Conservation (phyloP, 2,113 vertebrate genomes). For the Cynopterus brachyotis region DNA sequence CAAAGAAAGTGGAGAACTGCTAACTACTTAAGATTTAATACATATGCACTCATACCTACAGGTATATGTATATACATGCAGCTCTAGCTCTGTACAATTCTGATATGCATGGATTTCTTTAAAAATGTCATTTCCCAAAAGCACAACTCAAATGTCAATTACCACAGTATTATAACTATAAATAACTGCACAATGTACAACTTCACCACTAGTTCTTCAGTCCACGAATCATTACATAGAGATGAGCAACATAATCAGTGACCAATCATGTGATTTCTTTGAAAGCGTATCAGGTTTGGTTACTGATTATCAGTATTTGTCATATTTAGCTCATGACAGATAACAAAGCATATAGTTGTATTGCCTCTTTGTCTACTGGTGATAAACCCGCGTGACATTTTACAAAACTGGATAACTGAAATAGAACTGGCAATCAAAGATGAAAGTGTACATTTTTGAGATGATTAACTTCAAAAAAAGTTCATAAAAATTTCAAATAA, state of each 20-base stretch:
- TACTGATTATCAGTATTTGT: background rate
- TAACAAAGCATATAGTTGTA: background rate
- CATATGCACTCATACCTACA: background rate
- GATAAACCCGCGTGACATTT: background rate
- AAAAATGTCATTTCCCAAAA: background rate
- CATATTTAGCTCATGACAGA: background rate
- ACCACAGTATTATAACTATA: background rate
- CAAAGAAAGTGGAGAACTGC: background rate
- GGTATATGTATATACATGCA: background rate
- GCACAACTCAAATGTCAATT: background rate
- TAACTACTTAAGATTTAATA: background rate
- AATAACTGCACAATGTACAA: background rate
- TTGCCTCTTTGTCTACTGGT: background rate
- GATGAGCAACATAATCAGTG: background rate
- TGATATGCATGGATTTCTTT: background rate
- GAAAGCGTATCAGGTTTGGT: background rate
- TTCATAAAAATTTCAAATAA: background rate
- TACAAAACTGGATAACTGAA: background rate
- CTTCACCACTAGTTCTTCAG: background rate
- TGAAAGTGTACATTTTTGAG: conserved; percentile 3
- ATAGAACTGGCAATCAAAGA: background rate
- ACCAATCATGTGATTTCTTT: background rate
- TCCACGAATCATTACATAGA: background rate
- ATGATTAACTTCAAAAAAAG: background rate
- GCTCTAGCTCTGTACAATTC: background rate